Conservation (phyloP, 2,888 invertebrate species). For the Morinoia aosen region DNA sequence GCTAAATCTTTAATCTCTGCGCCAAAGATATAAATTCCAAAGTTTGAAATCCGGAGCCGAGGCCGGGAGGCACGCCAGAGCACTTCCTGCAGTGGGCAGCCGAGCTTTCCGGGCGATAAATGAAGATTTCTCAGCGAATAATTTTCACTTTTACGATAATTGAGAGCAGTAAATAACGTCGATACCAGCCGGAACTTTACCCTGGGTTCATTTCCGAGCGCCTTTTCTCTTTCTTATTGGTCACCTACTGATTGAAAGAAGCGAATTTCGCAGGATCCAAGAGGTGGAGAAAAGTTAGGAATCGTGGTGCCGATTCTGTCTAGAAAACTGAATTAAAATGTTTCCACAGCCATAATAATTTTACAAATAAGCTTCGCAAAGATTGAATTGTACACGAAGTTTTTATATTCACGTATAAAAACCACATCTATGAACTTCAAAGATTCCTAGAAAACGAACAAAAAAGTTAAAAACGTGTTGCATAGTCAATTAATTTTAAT, state of each 20-base stretch:
- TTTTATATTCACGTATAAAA: neutral
- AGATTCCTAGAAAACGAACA: neutral
- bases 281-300: neutral
- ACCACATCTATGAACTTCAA: neutral
- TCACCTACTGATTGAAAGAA: conserved; percentile 1
- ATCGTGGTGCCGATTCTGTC: neutral
- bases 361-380: neutral
- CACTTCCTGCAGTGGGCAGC: neutral
- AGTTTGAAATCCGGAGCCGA: neutral
- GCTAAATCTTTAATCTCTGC: neutral
- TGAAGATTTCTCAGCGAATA: conserved; percentile 52
- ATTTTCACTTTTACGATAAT: conserved; percentile 50
- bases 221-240: conserved; percentile 35
- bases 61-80: neutral
- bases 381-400: neutral
- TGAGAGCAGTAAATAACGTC: conserved; percentile 37
- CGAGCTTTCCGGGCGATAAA: conserved; percentile 30
- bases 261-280: conserved; percentile 2
- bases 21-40: neutral
- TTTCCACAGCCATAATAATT: neutral
- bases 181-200: conserved; percentile 27
- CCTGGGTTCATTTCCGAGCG: conserved; percentile 2
- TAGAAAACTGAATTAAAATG: neutral
- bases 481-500: neutral
- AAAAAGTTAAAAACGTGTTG: neutral